Base-by-base conservation (phyloP, 1,140 invertebrate species). In the Whitmania pigra region DNA sequence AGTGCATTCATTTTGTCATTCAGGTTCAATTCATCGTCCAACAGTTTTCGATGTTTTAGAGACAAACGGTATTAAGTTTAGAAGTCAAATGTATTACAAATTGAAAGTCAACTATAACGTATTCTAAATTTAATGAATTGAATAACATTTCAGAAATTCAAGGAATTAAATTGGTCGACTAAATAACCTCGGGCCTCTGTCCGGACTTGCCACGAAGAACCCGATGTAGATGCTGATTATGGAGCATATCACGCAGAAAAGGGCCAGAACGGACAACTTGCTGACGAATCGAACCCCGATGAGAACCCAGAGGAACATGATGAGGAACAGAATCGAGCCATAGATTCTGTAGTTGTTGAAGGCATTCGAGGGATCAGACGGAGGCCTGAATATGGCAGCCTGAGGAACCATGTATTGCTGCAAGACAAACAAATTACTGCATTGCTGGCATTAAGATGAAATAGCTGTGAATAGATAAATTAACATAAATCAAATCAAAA, bases 251-350 rank as follows among this genome's bases (percentile, higher is more conserved):
- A 99, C 96, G 83, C 94, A 97, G 72, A 91, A 89, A 69, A 99
- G 85, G 43, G 95, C 94, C 25, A 99, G 86, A 0, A 94, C 89
- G 15, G 96, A 96, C 80, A 99, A 95, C 85, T 97, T 98, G 86
- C 97, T 98, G 75, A 99, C 96, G 80, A 98, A 97, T 78, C 91
- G 92, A 17, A 99, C 95, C 25, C 97, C 97, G 70, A 98, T 84
- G 82, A 93, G 97, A 67, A 99, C 96, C 77, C 98, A 93, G 57
- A 89, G 86, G 22, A 92, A 91, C 87, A 99, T 93, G 54, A 97
- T 82, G 55, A 92, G 78, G 4, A 99, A 87, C 53, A 99, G 82
- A 54, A 88, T 79, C 1, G 94, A 93, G 31, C 97, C 97, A 80
- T 97, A 99, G 11, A 98, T 90, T 29, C 97, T 87, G 82, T 96